Percentiles rank a stretch among this genome's conserved stretches.
Conservation (phyloP, 2,113 vertebrate species). For the Hydropotes inermis region DNA sequence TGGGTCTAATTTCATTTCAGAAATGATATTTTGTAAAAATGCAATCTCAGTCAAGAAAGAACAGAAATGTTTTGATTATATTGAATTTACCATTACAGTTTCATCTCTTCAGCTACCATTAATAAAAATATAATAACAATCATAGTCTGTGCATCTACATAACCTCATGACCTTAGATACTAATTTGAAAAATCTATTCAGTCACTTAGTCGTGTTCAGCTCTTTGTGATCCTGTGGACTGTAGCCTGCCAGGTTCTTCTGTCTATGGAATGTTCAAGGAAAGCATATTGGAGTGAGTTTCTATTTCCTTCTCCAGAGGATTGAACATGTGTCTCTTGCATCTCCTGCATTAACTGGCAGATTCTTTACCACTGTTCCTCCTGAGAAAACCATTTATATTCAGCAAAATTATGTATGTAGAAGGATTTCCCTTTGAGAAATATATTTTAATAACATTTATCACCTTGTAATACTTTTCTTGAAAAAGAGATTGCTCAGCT, state of each 20-base stretch:
- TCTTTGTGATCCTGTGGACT: neutral
- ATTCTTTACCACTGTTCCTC: neutral
- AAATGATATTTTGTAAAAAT: neutral
- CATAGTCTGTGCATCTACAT: neutral
- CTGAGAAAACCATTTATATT: neutral
- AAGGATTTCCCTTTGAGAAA: neutral
- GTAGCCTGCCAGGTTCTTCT: neutral
- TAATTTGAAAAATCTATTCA: neutral
- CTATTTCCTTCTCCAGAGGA: neutral
- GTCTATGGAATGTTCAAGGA: neutral
- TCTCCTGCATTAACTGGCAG: neutral
- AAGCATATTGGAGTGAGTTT: neutral
- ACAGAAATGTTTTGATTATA: neutral
- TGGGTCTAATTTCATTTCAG: conserved; percentile 7
- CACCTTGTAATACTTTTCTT: neutral
- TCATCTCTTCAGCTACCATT: neutral
- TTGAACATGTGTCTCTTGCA: neutral
- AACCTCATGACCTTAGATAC: neutral
- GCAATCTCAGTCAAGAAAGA: neutral
- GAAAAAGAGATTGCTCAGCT: neutral
- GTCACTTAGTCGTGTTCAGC: neutral
- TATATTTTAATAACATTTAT: conserved; percentile 10
- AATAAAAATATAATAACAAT: neutral
- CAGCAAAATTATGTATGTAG: neutral
- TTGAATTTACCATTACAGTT: neutral